A percentile compares a stretch with the other conserved stretches of the same genome.
These are phyloP conservation scores for Drosophila lowei DNA, from an alignment of 1,140 invertebrate genomes.

Conservation along the genomic window DNA sequence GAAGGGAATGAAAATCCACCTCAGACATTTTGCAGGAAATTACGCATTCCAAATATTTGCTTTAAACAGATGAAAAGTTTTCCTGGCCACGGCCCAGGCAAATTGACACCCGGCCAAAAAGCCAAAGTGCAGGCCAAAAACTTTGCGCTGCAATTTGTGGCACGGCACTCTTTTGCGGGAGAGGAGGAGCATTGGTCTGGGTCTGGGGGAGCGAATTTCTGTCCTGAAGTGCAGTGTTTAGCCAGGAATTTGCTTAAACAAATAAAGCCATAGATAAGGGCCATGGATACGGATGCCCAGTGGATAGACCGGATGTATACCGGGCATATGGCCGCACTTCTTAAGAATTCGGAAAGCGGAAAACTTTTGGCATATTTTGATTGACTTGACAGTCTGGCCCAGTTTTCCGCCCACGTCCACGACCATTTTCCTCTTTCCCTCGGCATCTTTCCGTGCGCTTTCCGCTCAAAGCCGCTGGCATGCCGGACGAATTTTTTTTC, in stretches of 20 bases:
- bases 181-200: neutral
- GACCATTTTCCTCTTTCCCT: neutral
- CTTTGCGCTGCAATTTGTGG: constrained; percentile 71
- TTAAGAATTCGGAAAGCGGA: constrained; percentile 38
- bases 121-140: constrained; percentile 73
- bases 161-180: constrained; percentile 19
- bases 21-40: constrained; percentile 70
- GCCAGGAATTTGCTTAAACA: constrained; percentile 74
- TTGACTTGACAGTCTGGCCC: constrained; percentile 65
- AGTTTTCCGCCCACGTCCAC: neutral
- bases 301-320: neutral
- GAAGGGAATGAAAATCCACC: constrained; percentile 15
- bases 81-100: constrained; percentile 57
- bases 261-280: constrained; percentile 50
- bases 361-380: constrained; percentile 72
- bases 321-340: constrained; percentile 37
- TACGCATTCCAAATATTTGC: constrained; percentile 72
- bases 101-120: constrained; percentile 73
- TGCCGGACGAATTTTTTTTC: constrained; percentile 45
- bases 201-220: neutral
- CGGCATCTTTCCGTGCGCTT: constrained; percentile 10
- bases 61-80: constrained; percentile 61
- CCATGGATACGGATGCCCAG: constrained; percentile 29
- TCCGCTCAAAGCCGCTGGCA: constrained; percentile 34
- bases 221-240: constrained; percentile 63